Conservation (phyloP, 2,797 vertebrate genomes). For the Molossus molossus region DNA sequence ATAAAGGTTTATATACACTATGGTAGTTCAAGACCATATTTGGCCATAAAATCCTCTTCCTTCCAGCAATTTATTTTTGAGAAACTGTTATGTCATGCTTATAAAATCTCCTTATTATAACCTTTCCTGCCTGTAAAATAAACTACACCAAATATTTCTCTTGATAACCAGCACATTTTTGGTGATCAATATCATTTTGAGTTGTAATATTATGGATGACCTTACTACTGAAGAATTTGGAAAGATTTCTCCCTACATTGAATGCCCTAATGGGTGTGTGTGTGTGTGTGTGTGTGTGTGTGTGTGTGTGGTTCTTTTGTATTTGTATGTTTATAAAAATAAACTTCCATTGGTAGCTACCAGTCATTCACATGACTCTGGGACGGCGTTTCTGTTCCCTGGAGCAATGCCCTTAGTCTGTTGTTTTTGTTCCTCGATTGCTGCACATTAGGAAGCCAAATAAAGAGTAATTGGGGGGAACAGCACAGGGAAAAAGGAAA, state of each 20-base stretch:
- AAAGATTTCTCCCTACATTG: not conserved
- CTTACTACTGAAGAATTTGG: not conserved
- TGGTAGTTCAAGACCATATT: not conserved
- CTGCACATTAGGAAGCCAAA: constrained; percentile 12
- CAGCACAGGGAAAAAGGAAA: not conserved
- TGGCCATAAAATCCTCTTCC: not conserved
- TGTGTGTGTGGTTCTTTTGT: not conserved
- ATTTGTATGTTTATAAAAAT: not conserved
- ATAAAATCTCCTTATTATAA: not conserved
- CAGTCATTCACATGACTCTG: not conserved
- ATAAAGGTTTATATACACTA: not conserved
- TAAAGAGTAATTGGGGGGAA: not conserved
- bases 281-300: not conserved
- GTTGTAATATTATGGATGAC: not conserved
- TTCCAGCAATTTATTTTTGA: not conserved
- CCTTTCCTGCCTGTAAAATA: not conserved
- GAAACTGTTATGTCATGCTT: not conserved
- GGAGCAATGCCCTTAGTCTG: not conserved
- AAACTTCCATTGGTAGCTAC: not conserved
- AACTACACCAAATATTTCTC: not conserved
- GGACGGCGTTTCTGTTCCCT: not conserved
- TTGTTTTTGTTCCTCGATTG: not conserved
- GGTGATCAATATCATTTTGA: not conserved
- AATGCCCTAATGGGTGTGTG: not conserved
- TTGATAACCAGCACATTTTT: not conserved